A percentile compares a stretch with the other conserved stretches of the same genome.
Evolutionary conservation across 1,140 invertebrate genomes (phyloP).

Genomic region (Palaemon carinicauda): DNA sequence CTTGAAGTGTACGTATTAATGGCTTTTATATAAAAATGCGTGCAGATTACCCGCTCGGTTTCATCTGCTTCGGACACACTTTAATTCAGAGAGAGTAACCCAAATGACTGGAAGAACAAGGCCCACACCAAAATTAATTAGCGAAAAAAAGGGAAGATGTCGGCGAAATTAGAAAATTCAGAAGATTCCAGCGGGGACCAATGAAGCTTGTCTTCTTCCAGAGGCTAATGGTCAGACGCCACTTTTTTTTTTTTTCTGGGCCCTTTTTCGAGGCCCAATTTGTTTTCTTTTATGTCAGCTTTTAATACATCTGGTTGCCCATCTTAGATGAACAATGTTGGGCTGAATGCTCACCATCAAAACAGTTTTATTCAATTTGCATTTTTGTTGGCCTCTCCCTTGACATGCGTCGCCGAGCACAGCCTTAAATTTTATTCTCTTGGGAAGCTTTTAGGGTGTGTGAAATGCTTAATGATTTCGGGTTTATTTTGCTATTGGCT

Average conservation of each 20-base stretch:
- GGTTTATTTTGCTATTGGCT: too few relatives aligned
- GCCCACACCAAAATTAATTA: slow-evolving; percentile 52
- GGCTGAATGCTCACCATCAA: too few relatives aligned
- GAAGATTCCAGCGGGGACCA: slow-evolving; percentile 17
- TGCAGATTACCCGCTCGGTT: background rate
- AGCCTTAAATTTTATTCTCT: too few relatives aligned
- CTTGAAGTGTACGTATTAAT: too few relatives aligned
- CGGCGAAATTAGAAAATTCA: slow-evolving; percentile 16
- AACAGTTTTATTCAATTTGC: too few relatives aligned
- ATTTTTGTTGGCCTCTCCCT: too few relatives aligned
- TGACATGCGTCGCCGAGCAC: too few relatives aligned
- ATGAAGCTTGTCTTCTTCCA: background rate
- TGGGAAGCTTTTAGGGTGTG: too few relatives aligned
- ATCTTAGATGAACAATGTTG: too few relatives aligned
- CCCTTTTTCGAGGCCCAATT: background rate
- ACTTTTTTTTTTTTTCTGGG: background rate
- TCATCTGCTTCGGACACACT: slow-evolving; percentile 30
- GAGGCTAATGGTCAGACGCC: background rate
- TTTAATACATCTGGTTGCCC: background rate
- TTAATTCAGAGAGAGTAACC: slow-evolving; percentile 39
- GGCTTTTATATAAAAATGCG: background rate
- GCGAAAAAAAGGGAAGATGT: slow-evolving; percentile 8
- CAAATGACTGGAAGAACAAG: slow-evolving; percentile 51
- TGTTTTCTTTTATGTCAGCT: background rate
- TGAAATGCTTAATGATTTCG: too few relatives aligned